Evolutionary conservation across 2,113 vertebrate species (phyloP).

Genomic region (Bubo bubo): DNA sequence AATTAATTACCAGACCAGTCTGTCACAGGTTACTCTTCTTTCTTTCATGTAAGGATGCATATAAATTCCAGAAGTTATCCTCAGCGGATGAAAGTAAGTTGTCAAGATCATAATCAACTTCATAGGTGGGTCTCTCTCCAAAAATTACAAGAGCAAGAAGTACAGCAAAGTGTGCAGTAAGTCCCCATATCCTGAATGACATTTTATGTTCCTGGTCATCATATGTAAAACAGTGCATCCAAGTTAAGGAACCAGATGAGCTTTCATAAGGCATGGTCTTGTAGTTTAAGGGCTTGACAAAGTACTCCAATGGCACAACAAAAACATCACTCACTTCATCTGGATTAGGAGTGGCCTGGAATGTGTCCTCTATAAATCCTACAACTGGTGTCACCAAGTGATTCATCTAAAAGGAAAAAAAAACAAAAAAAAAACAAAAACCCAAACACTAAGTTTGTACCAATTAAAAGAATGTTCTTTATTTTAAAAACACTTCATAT

Average conservation of each 20-base stretch:
- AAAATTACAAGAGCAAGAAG: slow-evolving; percentile 80
- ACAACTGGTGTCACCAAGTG: slow-evolving; percentile 87
- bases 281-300: slow-evolving; percentile 76
- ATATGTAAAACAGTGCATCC: slow-evolving; percentile 80
- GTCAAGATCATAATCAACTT: slow-evolving; percentile 75
- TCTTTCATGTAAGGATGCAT: neutral
- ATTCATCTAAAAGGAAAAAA: slow-evolving; percentile 69
- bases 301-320: slow-evolving; percentile 86
- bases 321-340: slow-evolving; percentile 90
- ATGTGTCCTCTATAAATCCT: slow-evolving; percentile 86
- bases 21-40: slow-evolving; percentile 81
- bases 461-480: neutral
- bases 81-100: slow-evolving; percentile 69
- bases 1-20: neutral
- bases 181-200: slow-evolving; percentile 84
- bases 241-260: neutral
- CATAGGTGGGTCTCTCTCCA: slow-evolving; percentile 78
- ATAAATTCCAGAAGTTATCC: slow-evolving; percentile 15
- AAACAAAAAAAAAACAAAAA: neutral
- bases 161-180: slow-evolving; percentile 84
- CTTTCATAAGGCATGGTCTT: neutral
- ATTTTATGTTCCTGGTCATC: slow-evolving; percentile 63
- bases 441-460: neutral
- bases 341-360: slow-evolving; percentile 81
- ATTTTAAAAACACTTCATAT: neutral